Base-by-base conservation (phyloP, 2,797 vertebrate species). In the Lepus townsendii region DNA sequence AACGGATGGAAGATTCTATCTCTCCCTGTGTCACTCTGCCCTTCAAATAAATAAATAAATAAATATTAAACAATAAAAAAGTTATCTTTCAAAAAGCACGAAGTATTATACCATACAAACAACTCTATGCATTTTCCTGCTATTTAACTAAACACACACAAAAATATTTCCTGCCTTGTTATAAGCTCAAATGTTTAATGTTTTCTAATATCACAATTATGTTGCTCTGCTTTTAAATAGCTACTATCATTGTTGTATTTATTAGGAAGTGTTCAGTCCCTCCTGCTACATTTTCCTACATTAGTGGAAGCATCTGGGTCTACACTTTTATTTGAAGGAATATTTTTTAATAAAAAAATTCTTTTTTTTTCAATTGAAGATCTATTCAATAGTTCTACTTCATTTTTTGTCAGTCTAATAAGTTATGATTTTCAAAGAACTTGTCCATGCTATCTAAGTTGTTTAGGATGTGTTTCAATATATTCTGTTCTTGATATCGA, bases 121-220 rank as follows among this genome's bases (percentile, higher is more conserved):
- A 91, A 68, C n/a, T 30, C 13, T 42, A 42, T 68, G 42, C 20
- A 47, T 50, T 50, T 68, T 82, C 47, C 30, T 91, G 30, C n/a
- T 87, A 20, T 88, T 78, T 83, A 66, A 13, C 16, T 72, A 71
- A 80, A 42, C 85, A 86, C 54, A 75, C 71, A 26, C 73, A 80
- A 62, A 50, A 32, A 72, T 69, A 54, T 22, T 75, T 86, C 32
- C 42, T 88, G 22, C 20, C 62, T 73, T 66, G 14, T 66, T 87
- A 60, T 35, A 90, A 35, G 10, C 30, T 71, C 4, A 3, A 35
- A 77, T 57, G 47, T 77, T 83, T 84, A 38, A 54, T 90, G 1
- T 10, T 90, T 82, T 83, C 52, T 91, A 32, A 19, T 11, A 82
- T 86, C 66, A 95, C 35, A 95, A 86, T 90, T 76, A 35, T 54